Percentiles rank a stretch among this genome's conserved stretches.
Evolutionary conservation across 2,888 invertebrate genomes (phyloP).

Genomic region (Baronia brevicornis): DNA sequence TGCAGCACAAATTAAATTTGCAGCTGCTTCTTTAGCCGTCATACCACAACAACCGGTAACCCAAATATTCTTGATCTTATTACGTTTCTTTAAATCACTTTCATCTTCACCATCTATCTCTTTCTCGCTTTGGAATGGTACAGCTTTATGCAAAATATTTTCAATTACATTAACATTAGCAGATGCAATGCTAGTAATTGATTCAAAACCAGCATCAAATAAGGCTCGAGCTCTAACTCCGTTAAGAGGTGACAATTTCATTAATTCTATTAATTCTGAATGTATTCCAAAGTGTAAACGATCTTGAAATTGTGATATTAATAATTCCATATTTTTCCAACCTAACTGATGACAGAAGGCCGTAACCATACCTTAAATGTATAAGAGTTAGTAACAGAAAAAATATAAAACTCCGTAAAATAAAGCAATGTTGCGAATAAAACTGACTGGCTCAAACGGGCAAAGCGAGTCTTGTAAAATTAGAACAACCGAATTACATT

Average conservation of each 20-base stretch:
- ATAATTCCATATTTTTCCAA: conserved; percentile 92
- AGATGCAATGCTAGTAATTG: conserved; percentile 85
- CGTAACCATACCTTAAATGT: conserved; percentile 90
- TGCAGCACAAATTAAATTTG: conserved; percentile 85
- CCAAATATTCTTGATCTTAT: conserved; percentile 82
- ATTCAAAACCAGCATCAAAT: conserved; percentile 86
- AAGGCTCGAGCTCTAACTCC: conserved; percentile 89
- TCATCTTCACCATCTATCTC: conserved; percentile 81
- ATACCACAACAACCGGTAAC: conserved; percentile 87
- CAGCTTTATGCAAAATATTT: conserved; percentile 83
- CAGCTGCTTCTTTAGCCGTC: conserved; percentile 88
- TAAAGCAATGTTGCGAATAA: no score
- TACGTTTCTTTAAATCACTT: conserved; percentile 78
- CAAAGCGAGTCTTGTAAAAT: no score
- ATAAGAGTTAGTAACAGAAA: no score
- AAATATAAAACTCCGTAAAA: background rate
- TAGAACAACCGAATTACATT: no score
- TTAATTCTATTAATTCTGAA: conserved; percentile 92
- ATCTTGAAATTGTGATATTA: conserved; percentile 95
- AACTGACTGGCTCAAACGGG: no score
- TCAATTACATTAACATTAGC: conserved; percentile 82
- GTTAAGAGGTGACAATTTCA: conserved; percentile 88
- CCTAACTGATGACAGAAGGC: conserved; percentile 95
- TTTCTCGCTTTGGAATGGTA: conserved; percentile 91
- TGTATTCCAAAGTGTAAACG: conserved; percentile 96